These are phyloP conservation scores for Lagorchestes hirsutus DNA, from an alignment of 2,797 vertebrate genomes.

Conservation along the genomic window DNA sequence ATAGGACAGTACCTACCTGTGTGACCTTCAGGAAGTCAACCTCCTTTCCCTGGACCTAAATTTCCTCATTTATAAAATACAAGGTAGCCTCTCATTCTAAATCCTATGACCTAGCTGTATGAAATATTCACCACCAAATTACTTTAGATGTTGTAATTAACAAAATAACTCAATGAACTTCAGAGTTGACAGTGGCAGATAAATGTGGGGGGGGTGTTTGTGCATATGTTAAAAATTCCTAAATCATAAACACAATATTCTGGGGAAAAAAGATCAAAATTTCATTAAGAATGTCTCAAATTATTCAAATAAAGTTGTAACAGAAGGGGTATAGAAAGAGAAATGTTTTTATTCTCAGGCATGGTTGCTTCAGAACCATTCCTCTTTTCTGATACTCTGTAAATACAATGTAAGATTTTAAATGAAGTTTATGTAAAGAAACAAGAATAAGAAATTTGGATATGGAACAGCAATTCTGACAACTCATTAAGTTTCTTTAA, in stretches of 20 bases:
- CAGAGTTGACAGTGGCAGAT: background rate
- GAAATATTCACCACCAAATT: background rate
- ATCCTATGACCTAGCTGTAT: background rate
- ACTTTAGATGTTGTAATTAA: background rate
- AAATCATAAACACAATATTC: background rate
- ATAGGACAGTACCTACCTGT: background rate
- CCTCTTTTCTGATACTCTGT: background rate
- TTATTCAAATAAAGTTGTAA: background rate
- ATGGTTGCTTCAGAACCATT: background rate
- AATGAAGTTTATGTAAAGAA: background rate
- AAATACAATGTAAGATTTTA: background rate
- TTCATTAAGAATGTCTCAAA: background rate
- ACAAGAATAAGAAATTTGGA: background rate
- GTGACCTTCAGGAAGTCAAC: background rate
- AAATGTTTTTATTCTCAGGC: background rate
- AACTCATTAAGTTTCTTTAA: background rate
- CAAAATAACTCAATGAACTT: background rate
- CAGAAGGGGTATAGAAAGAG: background rate
- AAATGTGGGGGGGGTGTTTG: background rate
- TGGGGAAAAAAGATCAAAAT: background rate
- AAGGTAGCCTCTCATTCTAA: background rate
- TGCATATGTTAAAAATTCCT: background rate
- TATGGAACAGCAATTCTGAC: background rate
- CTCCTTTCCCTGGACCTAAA: background rate
- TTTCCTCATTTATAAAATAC: background rate